A percentile compares a stretch with the other conserved stretches of the same genome.
phyloP scores from a whole-genome alignment of 2,888 invertebrate genomes.

The Girardia tigrina region DNA sequence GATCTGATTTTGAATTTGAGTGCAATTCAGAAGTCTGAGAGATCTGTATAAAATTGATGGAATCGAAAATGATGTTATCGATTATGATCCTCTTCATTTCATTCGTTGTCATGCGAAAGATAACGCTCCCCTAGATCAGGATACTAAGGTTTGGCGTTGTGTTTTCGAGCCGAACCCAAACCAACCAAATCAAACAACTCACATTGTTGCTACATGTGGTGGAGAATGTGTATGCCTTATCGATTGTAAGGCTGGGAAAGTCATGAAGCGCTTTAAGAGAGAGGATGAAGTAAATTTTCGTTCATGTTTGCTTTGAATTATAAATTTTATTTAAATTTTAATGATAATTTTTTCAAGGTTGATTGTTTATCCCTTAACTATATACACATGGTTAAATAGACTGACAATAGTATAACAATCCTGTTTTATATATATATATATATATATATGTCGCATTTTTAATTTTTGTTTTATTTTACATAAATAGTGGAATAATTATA shows the following conservation, averaged over 20 bases:
- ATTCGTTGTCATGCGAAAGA: slow-evolving; percentile 50
- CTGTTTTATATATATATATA: no score
- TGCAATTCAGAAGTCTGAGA: neutral
- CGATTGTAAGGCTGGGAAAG: slow-evolving; percentile 48
- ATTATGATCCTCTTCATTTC: slow-evolving; percentile 46
- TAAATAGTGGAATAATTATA: no score
- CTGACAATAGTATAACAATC: no score
- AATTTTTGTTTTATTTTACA: no score
- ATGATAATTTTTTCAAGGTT: no score
- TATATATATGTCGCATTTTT: no score
- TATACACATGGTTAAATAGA: no score
- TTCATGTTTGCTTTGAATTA: neutral
- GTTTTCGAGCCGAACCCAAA: slow-evolving; percentile 50
- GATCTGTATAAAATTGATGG: slow-evolving; percentile 2
- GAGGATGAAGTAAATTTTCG: slow-evolving; percentile 30
- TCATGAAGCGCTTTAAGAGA: slow-evolving; percentile 48
- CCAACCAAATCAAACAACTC: slow-evolving; percentile 41
- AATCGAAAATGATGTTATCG: slow-evolving; percentile 37
- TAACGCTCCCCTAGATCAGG: slow-evolving; percentile 50
- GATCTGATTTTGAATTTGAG: neutral
- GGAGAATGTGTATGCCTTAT: slow-evolving; percentile 53
- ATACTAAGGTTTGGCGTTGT: slow-evolving; percentile 53
- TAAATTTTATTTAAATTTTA: no score
- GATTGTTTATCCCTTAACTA: no score
- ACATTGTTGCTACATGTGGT: slow-evolving; percentile 53